Conservation (phyloP, 2,888 invertebrate genomes). For the Drosophila mettleri region DNA sequence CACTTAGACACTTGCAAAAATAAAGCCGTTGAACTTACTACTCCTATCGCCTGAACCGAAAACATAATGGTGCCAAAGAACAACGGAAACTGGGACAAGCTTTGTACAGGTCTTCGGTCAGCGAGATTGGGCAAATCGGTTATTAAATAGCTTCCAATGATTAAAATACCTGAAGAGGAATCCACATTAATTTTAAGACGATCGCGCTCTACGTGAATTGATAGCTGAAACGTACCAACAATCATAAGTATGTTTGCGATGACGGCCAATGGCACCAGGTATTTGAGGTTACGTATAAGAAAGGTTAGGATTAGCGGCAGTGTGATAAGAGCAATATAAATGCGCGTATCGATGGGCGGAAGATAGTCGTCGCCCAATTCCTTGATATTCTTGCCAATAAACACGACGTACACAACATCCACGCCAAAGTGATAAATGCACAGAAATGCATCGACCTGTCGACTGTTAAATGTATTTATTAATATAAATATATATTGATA, state of each 20-base stretch:
- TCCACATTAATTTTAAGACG: background rate
- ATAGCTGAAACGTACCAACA: slow-evolving; percentile 83
- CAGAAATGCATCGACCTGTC: slow-evolving; percentile 90
- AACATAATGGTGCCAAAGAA: slow-evolving; percentile 97
- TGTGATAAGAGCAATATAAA: slow-evolving; percentile 86
- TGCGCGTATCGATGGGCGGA: slow-evolving; percentile 84
- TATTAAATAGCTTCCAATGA: slow-evolving; percentile 93
- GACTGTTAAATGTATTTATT: slow-evolving; percentile 84
- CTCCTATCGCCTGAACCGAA: slow-evolving; percentile 92
- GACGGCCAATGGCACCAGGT: slow-evolving; percentile 94
- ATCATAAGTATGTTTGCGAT: slow-evolving; percentile 94
- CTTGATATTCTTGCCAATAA: slow-evolving; percentile 93
- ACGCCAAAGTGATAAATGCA: slow-evolving; percentile 97
- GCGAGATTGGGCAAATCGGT: slow-evolving; percentile 86
- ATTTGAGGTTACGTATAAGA: slow-evolving; percentile 90
- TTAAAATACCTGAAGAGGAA: slow-evolving; percentile 86
- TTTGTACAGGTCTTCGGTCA: slow-evolving; percentile 84
- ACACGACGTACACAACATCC: slow-evolving; percentile 98
- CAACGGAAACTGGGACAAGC: slow-evolving; percentile 88
- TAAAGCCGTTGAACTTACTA: slow-evolving; percentile 87
- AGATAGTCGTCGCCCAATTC: slow-evolving; percentile 88
- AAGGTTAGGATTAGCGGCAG: slow-evolving; percentile 90
- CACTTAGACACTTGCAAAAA: background rate
- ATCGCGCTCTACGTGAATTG: background rate
- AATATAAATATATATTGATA: background rate